A percentile compares a stretch with the other conserved stretches of the same genome.
phyloP scores from a whole-genome alignment of 2,797 vertebrate genomes.

The Cossypha heuglini region DNA sequence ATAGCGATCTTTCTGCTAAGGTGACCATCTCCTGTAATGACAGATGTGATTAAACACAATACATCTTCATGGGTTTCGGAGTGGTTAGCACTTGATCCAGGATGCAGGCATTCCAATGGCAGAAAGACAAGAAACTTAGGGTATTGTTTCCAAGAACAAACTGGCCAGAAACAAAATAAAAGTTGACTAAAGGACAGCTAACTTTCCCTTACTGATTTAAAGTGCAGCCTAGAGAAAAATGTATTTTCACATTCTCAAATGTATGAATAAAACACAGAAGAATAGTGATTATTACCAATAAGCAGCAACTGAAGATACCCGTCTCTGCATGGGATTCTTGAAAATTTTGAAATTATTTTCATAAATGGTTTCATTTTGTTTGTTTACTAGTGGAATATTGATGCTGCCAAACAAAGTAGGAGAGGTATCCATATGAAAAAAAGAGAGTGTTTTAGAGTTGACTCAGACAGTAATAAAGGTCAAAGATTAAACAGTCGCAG shows the following conservation, averaged over 20 bases:
- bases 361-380: neutral
- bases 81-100: neutral
- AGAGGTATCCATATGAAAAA: neutral
- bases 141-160: neutral
- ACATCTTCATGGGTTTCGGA: neutral
- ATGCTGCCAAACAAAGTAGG: neutral
- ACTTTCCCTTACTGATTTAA: neutral
- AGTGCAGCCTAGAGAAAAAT: neutral
- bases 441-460: neutral
- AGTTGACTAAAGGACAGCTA: neutral
- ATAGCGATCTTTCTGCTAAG: neutral
- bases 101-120: neutral
- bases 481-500: neutral
- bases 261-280: neutral
- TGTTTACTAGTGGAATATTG: neutral
- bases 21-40: conserved; percentile 14
- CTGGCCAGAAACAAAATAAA: neutral
- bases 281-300: neutral
- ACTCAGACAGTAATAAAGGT: neutral
- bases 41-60: conserved; percentile 1
- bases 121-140: neutral
- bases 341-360: neutral
- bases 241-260: neutral
- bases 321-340: neutral
- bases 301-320: neutral